Evolutionary conservation across 2,113 vertebrate species (phyloP).

Genomic region (Etia nguti): DNA sequence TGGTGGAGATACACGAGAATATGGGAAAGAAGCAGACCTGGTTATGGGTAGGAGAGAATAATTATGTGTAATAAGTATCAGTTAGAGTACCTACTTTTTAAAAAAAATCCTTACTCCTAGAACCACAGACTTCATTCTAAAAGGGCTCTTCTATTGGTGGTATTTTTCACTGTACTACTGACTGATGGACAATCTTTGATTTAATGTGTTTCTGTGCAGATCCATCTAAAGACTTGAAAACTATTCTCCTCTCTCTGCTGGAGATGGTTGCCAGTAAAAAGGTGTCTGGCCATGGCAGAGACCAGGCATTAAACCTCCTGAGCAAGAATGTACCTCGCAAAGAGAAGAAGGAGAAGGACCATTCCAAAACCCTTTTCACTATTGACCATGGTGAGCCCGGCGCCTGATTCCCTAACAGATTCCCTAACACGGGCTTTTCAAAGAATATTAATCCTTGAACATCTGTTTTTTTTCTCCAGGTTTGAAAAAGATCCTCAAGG

Average conservation of each 20-base stretch:
- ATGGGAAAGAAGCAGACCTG: constrained; percentile 87
- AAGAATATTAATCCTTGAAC: background rate
- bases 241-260: constrained; percentile 81
- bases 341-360: constrained; percentile 75
- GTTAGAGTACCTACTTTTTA: background rate
- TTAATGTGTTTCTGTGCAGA: constrained; percentile 67
- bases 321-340: constrained; percentile 88
- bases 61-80: background rate
- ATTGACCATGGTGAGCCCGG: constrained; percentile 83
- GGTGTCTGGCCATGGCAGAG: constrained; percentile 90
- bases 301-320: constrained; percentile 91
- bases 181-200: background rate
- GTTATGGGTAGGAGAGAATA: constrained; percentile 80
- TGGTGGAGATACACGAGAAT: constrained; percentile 80
- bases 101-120: background rate
- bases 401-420: background rate
- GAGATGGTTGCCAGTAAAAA: constrained; percentile 88
- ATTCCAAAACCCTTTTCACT: constrained; percentile 83
- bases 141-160: background rate
- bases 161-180: background rate
- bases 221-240: constrained; percentile 83
- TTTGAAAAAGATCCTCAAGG: constrained; percentile 92
- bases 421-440: background rate
- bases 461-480: constrained; percentile 68
- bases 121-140: background rate